Conservation (phyloP, 2,113 vertebrate species). For the Ctenodactylus gundi region DNA sequence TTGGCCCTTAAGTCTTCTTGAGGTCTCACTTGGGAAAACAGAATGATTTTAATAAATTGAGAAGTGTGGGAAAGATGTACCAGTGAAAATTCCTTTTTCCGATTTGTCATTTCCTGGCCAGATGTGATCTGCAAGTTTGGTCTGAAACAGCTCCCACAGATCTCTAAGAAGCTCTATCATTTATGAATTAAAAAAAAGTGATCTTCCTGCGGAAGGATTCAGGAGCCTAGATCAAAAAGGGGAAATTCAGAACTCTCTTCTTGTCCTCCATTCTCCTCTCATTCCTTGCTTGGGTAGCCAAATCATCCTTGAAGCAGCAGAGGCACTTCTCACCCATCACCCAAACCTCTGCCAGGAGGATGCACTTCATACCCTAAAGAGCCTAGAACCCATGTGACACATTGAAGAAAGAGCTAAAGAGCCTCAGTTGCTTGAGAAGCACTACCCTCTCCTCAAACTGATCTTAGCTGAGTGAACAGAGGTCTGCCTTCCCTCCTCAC, state of each 20-base stretch:
- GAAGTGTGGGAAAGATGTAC: background rate
- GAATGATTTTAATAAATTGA: background rate
- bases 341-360: background rate
- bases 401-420: rapidly evolving
- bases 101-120: background rate
- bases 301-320: background rate
- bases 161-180: background rate
- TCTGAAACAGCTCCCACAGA: background rate
- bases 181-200: background rate
- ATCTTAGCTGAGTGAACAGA: background rate
- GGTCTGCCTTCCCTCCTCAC: background rate
- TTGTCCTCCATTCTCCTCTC: background rate
- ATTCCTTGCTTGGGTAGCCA: background rate
- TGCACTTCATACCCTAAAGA: background rate
- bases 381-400: background rate
- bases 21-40: background rate
- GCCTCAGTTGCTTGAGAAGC: rapidly evolving
- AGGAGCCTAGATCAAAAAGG: background rate
- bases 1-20: background rate
- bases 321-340: too few species aligned
- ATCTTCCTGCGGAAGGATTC: background rate
- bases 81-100: background rate
- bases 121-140: background rate
- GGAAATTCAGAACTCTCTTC: background rate
- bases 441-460: background rate